A percentile compares a stretch with the other conserved stretches of the same genome.
Conservation (phyloP, 2,797 vertebrate species). For the Ispidina picta region DNA sequence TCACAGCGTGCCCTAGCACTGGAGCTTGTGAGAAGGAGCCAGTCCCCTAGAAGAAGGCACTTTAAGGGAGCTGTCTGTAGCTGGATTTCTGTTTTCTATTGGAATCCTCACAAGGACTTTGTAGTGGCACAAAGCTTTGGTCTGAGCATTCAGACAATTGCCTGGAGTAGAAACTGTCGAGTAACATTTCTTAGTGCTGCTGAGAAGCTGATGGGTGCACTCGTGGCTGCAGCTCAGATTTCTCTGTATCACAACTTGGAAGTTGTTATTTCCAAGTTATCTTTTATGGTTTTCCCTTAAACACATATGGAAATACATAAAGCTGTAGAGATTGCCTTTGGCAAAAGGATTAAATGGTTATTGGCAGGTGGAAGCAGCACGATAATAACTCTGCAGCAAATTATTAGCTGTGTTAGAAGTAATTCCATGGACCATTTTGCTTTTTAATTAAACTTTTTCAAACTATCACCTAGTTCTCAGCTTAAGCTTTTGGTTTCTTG, state of each 20-base stretch:
- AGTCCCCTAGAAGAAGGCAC: neutral
- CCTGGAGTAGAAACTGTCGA: neutral
- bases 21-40: neutral
- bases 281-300: neutral
- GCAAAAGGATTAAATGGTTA: slow-evolving; percentile 50
- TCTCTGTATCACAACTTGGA: neutral
- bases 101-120: neutral
- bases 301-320: neutral
- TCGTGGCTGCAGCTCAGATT: neutral
- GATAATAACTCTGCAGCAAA: slow-evolving; percentile 38
- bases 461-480: neutral
- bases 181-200: neutral
- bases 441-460: slow-evolving; percentile 49
- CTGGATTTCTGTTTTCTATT: neutral
- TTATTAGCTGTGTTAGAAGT: slow-evolving; percentile 54
- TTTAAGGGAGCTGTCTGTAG: neutral
- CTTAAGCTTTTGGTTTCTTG: slow-evolving; percentile 1
- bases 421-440: neutral
- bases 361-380: slow-evolving; percentile 22
- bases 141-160: neutral
- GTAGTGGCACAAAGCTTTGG: neutral
- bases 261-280: neutral
- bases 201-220: neutral
- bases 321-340: slow-evolving; percentile 17
- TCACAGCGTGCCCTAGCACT: neutral